A percentile compares a stretch with the other conserved stretches of the same genome.
phyloP scores from a whole-genome alignment of 2,888 invertebrate species.

The Punctoribates punctum region DNA sequence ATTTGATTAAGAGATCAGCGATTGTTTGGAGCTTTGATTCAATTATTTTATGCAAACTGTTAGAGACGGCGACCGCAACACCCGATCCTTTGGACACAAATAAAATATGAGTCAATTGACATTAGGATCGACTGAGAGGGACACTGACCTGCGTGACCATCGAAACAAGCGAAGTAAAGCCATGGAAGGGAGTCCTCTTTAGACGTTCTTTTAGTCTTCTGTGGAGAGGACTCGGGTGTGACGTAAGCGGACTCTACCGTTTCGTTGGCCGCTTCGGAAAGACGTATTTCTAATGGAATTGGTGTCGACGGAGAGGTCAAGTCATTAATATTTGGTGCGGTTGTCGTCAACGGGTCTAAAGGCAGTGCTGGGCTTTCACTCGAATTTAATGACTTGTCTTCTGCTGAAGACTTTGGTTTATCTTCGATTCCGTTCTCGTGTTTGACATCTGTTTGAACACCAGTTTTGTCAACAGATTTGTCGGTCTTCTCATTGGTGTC shows the following conservation, averaged over 20 bases:
- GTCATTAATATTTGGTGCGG: not conserved
- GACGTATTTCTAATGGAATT: slow-evolving; percentile 31
- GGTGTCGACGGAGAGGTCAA: slow-evolving; percentile 40
- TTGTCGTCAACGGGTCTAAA: not conserved
- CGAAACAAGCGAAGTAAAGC: slow-evolving; percentile 74
- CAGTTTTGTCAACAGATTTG: not conserved
- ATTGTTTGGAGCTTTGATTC: slow-evolving; percentile 56
- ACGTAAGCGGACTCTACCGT: slow-evolving; percentile 13
- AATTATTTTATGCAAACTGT: slow-evolving; percentile 71
- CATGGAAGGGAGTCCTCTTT: slow-evolving; percentile 59
- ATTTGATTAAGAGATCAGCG: slow-evolving; percentile 43
- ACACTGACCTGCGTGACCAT: slow-evolving; percentile 66
- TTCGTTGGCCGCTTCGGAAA: not conserved
- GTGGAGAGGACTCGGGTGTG: slow-evolving; percentile 42
- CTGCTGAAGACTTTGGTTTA: no score
- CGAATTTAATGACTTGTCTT: not conserved
- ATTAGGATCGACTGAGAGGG: not conserved
- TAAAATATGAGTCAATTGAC: no score
- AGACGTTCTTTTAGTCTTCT: slow-evolving; percentile 1
- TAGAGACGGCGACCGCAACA: slow-evolving; percentile 70
- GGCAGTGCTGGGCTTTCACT: not conserved
- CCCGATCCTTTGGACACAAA: slow-evolving; percentile 60
- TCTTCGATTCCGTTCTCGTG: not conserved
- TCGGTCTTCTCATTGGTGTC: not conserved
- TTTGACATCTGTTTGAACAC: not conserved